Percentiles rank a stretch among this genome's conserved stretches.
phyloP scores from a whole-genome alignment of 2,113 vertebrate genomes.

The Urocolius indicus region DNA sequence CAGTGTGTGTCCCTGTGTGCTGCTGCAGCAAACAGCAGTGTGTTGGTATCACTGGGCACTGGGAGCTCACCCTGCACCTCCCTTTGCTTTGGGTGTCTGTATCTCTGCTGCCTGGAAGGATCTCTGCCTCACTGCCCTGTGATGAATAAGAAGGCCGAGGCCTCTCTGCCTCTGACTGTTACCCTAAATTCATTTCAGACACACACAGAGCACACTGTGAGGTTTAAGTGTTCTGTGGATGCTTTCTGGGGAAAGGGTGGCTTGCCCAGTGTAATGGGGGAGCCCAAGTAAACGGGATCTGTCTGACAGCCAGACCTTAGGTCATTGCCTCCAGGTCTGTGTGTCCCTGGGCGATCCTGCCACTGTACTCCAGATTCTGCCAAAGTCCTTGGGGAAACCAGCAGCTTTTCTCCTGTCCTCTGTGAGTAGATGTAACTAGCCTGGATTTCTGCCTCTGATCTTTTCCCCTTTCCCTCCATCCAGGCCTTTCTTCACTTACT shows the following conservation, averaged over 20 bases:
- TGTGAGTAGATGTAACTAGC: neutral
- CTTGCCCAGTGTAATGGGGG: neutral
- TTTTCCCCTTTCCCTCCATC: neutral
- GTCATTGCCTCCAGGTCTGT: neutral
- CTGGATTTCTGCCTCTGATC: neutral
- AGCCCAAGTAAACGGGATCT: neutral
- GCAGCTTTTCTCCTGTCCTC: neutral
- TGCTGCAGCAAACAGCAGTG: neutral
- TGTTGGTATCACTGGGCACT: accelerated
- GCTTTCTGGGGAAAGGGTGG: neutral
- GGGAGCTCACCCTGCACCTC: neutral
- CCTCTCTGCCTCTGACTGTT: neutral
- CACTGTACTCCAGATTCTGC: neutral
- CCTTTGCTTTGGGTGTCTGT: accelerated
- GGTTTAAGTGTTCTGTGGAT: neutral
- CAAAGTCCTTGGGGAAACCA: neutral
- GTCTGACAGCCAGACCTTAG: neutral
- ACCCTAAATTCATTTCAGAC: neutral
- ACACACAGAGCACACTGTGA: neutral
- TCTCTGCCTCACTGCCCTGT: neutral
- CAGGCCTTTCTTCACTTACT: slow-evolving; percentile 99
- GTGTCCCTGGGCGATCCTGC: neutral
- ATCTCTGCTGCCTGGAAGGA: neutral
- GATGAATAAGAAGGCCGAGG: neutral
- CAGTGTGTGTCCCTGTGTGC: neutral